Evolutionary conservation across 2,888 invertebrate species (phyloP).

Genomic region (Emmelina monodactyla): DNA sequence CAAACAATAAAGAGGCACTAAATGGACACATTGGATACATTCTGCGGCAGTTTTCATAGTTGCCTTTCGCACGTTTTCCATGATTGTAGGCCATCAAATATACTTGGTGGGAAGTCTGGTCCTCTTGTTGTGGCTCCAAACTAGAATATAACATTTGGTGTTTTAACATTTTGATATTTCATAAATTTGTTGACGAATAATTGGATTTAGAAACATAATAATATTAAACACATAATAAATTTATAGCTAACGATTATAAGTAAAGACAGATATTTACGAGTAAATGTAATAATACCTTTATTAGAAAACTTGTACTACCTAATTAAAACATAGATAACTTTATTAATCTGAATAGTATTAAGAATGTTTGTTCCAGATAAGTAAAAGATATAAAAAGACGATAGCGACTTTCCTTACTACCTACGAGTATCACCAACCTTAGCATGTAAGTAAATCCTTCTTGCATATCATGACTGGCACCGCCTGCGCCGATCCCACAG

Average conservation of each 20-base stretch:
- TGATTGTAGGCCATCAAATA: slow-evolving; percentile 31
- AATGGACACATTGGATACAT: slow-evolving; percentile 35
- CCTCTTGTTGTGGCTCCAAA: slow-evolving; percentile 29
- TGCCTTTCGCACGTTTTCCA: slow-evolving; percentile 18
- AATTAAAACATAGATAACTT: too few relatives aligned
- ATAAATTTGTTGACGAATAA: too few relatives aligned
- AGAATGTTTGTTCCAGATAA: too few relatives aligned
- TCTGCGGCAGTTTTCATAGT: slow-evolving; percentile 22
- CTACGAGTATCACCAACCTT: slow-evolving; percentile 37
- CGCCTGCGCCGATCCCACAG: slow-evolving; percentile 41
- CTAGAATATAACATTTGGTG: too few relatives aligned
- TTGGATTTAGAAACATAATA: too few relatives aligned
- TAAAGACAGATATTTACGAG: too few relatives aligned
- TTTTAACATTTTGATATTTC: too few relatives aligned
- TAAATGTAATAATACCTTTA: too few relatives aligned
- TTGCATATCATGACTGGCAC: slow-evolving; percentile 26
- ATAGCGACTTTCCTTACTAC: slow-evolving; percentile 16
- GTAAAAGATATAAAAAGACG: background rate
- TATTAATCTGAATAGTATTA: too few relatives aligned
- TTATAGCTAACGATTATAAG: too few relatives aligned
- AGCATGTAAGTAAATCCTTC: slow-evolving; percentile 45
- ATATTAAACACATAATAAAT: too few relatives aligned
- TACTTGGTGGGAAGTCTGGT: slow-evolving; percentile 25
- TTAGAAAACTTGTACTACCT: too few relatives aligned
- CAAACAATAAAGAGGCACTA: slow-evolving; percentile 26